Evolutionary conservation across 2,888 invertebrate genomes (phyloP).

Genomic region (Brenthis hecate): DNA sequence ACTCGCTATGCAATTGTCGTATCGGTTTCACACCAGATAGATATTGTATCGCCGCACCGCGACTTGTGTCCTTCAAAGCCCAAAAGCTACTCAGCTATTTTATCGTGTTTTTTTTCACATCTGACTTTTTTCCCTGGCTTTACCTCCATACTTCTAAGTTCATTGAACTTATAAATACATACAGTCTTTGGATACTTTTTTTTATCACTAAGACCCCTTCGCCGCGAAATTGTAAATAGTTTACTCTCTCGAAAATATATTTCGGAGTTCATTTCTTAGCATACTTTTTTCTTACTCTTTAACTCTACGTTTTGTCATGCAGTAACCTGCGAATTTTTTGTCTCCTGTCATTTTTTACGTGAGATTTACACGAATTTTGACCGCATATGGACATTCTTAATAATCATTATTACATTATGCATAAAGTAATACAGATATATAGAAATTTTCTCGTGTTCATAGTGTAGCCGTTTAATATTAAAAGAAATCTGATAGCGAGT

Average conservation of each 20-base stretch:
- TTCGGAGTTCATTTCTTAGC: slow-evolving; percentile 67
- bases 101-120: slow-evolving; percentile 61
- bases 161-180: slow-evolving; percentile 77
- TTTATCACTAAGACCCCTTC: slow-evolving; percentile 78
- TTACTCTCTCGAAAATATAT: slow-evolving; percentile 79
- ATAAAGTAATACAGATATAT: not conserved
- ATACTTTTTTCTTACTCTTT: slow-evolving; percentile 53
- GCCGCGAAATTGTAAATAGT: slow-evolving; percentile 75
- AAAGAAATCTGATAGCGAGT: too few species aligned
- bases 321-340: slow-evolving; percentile 28
- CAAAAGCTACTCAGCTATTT: slow-evolving; percentile 57
- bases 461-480: too few species aligned
- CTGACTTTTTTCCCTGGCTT: slow-evolving; percentile 70
- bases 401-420: slow-evolving; percentile 1
- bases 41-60: slow-evolving; percentile 1
- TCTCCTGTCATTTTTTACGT: slow-evolving; percentile 35
- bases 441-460: too few species aligned
- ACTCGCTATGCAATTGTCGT: slow-evolving; percentile 49
- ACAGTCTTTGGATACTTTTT: slow-evolving; percentile 79
- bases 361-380: slow-evolving; percentile 26
- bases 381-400: slow-evolving; percentile 32
- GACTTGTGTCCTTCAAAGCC: slow-evolving; percentile 43
- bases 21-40: slow-evolving; percentile 10
- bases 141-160: slow-evolving; percentile 71
- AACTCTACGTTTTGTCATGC: slow-evolving; percentile 34